Evolutionary conservation across 2,888 invertebrate species (phyloP).

Genomic region (Eilema depressum): DNA sequence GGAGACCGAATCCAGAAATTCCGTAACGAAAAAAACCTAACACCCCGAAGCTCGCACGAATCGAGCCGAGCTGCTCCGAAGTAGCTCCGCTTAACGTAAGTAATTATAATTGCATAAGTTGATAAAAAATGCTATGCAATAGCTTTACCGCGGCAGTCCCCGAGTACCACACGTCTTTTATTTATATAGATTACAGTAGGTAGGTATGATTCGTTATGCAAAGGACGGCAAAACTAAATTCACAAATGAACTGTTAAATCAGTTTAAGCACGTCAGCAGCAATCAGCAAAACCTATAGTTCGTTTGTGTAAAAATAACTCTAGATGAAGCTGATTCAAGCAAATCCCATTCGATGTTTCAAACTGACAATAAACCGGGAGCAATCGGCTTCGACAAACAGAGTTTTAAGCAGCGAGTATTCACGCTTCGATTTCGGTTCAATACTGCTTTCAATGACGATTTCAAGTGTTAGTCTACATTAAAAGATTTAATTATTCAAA

Average conservation of each 20-base stretch:
- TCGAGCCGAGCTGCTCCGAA: no score
- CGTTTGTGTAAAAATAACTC: slow-evolving; percentile 37
- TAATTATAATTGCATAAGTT: no score
- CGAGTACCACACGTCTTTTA: no score
- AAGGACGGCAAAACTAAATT: neutral
- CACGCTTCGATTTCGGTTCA: neutral
- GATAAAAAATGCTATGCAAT: no score
- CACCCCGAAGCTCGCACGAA: no score
- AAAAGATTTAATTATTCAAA: neutral
- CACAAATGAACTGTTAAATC: slow-evolving; percentile 21
- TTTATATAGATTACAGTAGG: no score
- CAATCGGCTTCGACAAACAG: neutral
- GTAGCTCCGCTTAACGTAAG: no score
- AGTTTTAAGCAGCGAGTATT: neutral
- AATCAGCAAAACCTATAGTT: slow-evolving; percentile 38
- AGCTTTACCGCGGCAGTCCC: no score
- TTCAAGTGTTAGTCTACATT: neutral
- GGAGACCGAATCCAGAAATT: no score
- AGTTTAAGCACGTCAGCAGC: slow-evolving; percentile 26
- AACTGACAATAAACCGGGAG: neutral
- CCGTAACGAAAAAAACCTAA: no score
- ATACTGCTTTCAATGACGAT: neutral
- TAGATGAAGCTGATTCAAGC: slow-evolving; percentile 23
- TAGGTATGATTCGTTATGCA: neutral
- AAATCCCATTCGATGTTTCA: slow-evolving; percentile 26